A percentile compares a stretch with the other conserved stretches of the same genome.
Conservation (phyloP, 2,888 invertebrate genomes). For the Toxonevra muliebris region DNA sequence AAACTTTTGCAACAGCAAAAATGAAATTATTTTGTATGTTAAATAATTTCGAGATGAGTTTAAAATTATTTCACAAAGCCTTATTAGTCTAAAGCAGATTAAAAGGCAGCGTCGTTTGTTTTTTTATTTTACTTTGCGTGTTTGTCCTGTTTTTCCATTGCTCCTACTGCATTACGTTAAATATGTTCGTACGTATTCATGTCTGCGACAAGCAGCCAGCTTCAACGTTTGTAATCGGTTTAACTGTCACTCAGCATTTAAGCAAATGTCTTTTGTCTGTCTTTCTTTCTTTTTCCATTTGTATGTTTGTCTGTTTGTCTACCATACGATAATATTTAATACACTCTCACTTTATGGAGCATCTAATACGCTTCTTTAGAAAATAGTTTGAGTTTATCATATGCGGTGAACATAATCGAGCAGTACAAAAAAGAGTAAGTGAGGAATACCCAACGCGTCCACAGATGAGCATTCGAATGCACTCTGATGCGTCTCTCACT, state of each 20-base stretch:
- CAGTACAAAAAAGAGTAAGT: too few species aligned
- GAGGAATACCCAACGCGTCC: too few species aligned
- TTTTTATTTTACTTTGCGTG: conserved; percentile 10
- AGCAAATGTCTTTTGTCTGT: not conserved
- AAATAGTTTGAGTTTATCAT: too few species aligned
- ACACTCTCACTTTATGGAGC: too few species aligned
- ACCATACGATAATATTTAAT: too few species aligned
- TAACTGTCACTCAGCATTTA: conserved; percentile 1
- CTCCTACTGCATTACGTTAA: not conserved
- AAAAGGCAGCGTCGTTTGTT: conserved; percentile 15
- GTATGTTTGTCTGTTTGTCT: not conserved
- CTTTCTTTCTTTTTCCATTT: not conserved
- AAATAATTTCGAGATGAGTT: conserved; percentile 28
- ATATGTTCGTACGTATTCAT: not conserved
- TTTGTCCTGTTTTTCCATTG: not conserved
- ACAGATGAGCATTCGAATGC: too few species aligned
- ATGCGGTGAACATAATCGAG: too few species aligned
- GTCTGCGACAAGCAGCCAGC: not conserved
- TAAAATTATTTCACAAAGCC: conserved; percentile 25
- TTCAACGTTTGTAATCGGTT: conserved; percentile 3
- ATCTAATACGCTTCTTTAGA: too few species aligned
- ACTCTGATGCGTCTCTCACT: too few species aligned
- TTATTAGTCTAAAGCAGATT: conserved; percentile 28
- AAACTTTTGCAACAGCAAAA: too few species aligned
- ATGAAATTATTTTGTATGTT: too few species aligned